phyloP scores from a whole-genome alignment of 2,113 vertebrate species.

The mouse (Mus musculus) region DNA sequence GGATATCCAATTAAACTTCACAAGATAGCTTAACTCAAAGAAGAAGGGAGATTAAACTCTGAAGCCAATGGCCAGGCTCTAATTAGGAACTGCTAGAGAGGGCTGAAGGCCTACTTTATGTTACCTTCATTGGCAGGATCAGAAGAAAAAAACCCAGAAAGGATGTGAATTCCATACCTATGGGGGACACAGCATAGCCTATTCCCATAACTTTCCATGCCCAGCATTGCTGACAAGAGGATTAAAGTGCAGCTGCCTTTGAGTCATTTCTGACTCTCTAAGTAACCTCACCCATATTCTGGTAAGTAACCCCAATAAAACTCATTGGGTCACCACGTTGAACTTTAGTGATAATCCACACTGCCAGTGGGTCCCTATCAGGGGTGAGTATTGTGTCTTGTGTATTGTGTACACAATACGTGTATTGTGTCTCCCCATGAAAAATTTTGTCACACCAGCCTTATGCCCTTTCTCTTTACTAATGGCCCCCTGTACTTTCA shows the following conservation, averaged over 20 bases:
- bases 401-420: not conserved
- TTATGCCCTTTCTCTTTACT: not conserved
- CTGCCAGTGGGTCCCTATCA: not conserved
- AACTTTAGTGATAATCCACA: not conserved
- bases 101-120: not conserved
- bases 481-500: not conserved
- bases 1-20: not conserved
- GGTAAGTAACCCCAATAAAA: not conserved
- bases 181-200: not conserved
- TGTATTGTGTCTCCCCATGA: not conserved
- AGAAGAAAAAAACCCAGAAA: not conserved
- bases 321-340: not conserved
- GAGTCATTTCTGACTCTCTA: not conserved
- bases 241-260: not conserved
- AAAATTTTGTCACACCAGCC: not conserved
- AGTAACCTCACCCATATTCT: not conserved
- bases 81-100: not conserved
- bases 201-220: not conserved
- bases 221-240: not conserved
- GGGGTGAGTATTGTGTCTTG: not conserved
- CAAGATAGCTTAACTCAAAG: not conserved
- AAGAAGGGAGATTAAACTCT: not conserved
- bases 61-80: too few species aligned
- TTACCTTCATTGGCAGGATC: not conserved
- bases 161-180: not conserved